Percentiles rank a stretch among this genome's conserved stretches.
Evolutionary conservation across 2,888 invertebrate genomes (phyloP).

Genomic region (Agonopterix subpropinquella): DNA sequence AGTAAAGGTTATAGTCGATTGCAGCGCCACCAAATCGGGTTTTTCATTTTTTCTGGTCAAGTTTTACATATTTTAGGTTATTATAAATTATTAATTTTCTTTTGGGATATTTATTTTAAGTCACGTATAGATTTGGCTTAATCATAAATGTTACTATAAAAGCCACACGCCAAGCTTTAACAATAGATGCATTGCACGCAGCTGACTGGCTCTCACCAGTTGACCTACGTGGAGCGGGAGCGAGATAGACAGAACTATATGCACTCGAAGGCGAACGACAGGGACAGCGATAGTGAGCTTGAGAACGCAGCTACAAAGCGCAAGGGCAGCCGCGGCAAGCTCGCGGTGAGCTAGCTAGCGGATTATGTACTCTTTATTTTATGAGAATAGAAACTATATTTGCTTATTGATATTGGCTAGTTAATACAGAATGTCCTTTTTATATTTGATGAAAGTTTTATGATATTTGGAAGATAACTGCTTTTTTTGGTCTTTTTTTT

Average conservation of each 20-base stretch:
- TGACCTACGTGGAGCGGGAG: constrained; percentile 70
- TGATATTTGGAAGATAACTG: too few relatives aligned
- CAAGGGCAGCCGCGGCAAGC: constrained; percentile 80
- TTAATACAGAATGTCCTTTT: not conserved
- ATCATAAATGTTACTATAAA: too few relatives aligned
- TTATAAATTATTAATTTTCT: too few relatives aligned
- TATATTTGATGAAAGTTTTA: too few relatives aligned
- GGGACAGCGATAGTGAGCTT: constrained; percentile 94
- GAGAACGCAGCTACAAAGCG: constrained; percentile 70
- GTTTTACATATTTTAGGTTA: too few relatives aligned
- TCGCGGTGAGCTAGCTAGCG: constrained; percentile 79
- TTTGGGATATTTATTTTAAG: too few relatives aligned
- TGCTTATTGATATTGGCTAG: not conserved
- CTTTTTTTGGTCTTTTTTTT: too few relatives aligned
- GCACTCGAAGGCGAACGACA: constrained; percentile 68
- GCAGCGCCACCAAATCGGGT: too few relatives aligned
- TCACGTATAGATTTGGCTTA: too few relatives aligned
- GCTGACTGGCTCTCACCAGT: constrained; percentile 65
- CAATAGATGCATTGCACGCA: constrained; percentile 55
- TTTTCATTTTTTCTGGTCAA: too few relatives aligned
- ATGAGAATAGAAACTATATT: constrained; percentile 40
- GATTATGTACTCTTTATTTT: constrained; percentile 25
- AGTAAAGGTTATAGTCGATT: too few relatives aligned
- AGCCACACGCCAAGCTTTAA: not conserved
- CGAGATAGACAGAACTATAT: constrained; percentile 72